Conservation (phyloP, 2,113 vertebrate genomes). For the Oostethus manadensis region DNA sequence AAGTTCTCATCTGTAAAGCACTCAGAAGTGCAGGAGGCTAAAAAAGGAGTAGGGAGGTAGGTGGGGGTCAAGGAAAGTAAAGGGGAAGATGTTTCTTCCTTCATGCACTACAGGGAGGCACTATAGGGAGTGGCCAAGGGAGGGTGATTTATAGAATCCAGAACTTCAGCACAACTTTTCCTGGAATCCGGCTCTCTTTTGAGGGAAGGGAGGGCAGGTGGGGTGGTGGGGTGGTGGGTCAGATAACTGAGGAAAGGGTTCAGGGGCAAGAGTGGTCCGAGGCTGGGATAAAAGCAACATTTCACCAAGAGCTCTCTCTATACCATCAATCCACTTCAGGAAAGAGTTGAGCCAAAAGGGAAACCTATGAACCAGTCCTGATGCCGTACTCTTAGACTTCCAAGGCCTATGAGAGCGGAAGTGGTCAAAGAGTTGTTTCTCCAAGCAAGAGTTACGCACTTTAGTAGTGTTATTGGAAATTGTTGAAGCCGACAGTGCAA, state of each 20-base stretch:
- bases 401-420: background rate
- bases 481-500: constrained; percentile 22
- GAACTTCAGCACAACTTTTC: constrained; percentile 61
- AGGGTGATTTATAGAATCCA: constrained; percentile 65
- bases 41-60: constrained; percentile 27
- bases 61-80: constrained; percentile 28
- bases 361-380: constrained; percentile 21
- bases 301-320: constrained; percentile 45
- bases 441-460: background rate
- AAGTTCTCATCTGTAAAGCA: constrained; percentile 44
- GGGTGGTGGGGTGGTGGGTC: constrained; percentile 13
- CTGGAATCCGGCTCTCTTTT: constrained; percentile 55
- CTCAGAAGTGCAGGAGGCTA: constrained; percentile 22
- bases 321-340: constrained; percentile 54
- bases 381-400: constrained; percentile 25
- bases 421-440: constrained; percentile 18
- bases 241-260: constrained; percentile 21
- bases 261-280: constrained; percentile 43
- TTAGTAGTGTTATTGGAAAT: constrained; percentile 36
- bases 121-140: constrained; percentile 45
- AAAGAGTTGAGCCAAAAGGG: constrained; percentile 1
- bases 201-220: constrained; percentile 2
- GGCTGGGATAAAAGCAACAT: constrained; percentile 49
- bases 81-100: constrained; percentile 51
- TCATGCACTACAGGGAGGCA: constrained; percentile 44